Evolutionary conservation across 2,113 vertebrate species (phyloP).

Genomic region (Mus spicilegus): DNA sequence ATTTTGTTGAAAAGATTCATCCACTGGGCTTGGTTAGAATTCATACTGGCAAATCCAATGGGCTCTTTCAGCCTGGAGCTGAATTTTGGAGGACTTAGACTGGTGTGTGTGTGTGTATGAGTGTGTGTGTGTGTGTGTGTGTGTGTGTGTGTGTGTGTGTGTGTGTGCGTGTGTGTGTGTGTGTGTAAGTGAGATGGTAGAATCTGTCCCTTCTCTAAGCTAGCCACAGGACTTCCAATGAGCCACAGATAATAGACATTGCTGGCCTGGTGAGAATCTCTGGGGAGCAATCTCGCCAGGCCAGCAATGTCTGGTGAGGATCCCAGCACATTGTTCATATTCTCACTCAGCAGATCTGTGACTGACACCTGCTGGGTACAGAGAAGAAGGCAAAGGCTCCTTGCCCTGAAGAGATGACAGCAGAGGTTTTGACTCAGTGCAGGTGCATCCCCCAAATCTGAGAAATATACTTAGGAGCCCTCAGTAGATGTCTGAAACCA

Average conservation of each 20-base stretch:
- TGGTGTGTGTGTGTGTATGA: neutral
- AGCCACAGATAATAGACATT: neutral
- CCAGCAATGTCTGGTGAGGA: no score
- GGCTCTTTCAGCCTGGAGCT: neutral
- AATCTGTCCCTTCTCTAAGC: no score
- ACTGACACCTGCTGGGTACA: neutral
- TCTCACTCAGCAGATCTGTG: neutral
- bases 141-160: no score
- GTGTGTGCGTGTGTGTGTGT: no score
- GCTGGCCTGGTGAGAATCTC: neutral
- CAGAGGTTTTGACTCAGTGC: neutral
- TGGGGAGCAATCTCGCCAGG: no score
- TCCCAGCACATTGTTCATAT: neutral
- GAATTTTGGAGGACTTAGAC: neutral
- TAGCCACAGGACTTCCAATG: neutral
- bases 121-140: neutral
- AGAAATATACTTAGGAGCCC: neutral
- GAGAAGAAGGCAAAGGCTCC: constrained; percentile 22
- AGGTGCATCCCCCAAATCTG: no score
- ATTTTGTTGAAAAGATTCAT: neutral
- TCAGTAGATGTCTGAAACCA: neutral
- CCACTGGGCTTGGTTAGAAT: neutral
- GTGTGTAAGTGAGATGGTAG: neutral
- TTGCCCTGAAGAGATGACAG: neutral
- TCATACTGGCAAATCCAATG: neutral